A percentile compares a stretch with the other conserved stretches of the same genome.
Evolutionary conservation across 2,888 invertebrate species (phyloP).

Genomic region (Pristionchus japonicus): DNA sequence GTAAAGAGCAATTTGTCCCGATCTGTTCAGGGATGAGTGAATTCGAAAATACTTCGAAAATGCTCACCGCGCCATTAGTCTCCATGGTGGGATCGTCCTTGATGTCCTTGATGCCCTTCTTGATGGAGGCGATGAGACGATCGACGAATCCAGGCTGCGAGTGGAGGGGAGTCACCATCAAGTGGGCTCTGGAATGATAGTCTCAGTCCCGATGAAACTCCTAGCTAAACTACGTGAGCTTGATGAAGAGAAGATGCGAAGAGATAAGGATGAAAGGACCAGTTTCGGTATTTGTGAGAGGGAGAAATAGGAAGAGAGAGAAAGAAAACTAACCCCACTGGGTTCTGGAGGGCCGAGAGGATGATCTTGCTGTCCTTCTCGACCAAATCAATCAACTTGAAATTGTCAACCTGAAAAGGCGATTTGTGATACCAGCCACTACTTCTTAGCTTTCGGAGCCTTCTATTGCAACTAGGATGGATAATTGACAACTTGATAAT

Average conservation of each 20-base stretch:
- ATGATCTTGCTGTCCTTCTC: slow-evolving; percentile 91
- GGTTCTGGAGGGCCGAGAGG: slow-evolving; percentile 92
- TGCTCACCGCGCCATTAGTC: slow-evolving; percentile 53
- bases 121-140: slow-evolving; percentile 85
- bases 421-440: too few species aligned
- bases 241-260: too few species aligned
- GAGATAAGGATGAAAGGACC: too few species aligned
- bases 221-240: too few species aligned
- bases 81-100: slow-evolving; percentile 48
- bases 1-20: too few species aligned
- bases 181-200: slow-evolving; percentile 84
- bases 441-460: too few species aligned
- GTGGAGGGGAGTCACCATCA: slow-evolving; percentile 92
- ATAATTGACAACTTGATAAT: too few species aligned
- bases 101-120: slow-evolving; percentile 78
- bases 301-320: too few species aligned
- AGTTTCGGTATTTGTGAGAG: too few species aligned
- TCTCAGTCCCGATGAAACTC: neutral
- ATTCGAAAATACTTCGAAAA: too few species aligned
- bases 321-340: slow-evolving; percentile 86
- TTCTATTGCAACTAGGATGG: too few species aligned
- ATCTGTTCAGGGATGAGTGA: too few species aligned
- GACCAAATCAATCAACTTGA: slow-evolving; percentile 86
- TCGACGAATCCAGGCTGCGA: slow-evolving; percentile 86
- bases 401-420: slow-evolving; percentile 75